These are phyloP conservation scores for Stichodactyla mertensii DNA, from an alignment of 64 coral and sea anemone species.

Conservation along the genomic window DNA sequence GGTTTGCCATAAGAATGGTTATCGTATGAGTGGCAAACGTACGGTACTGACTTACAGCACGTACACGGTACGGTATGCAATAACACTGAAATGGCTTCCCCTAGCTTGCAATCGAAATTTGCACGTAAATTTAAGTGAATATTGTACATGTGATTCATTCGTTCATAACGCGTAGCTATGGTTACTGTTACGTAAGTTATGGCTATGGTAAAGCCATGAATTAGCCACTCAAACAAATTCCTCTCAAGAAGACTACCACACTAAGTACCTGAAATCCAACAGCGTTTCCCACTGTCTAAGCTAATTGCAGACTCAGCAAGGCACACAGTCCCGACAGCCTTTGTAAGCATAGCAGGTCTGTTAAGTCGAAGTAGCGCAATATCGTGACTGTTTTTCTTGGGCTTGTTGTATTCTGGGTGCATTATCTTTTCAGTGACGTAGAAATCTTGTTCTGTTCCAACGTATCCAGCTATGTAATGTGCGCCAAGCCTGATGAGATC, in stretches of 20 bases:
- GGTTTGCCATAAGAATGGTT: no score
- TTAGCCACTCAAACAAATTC: no score
- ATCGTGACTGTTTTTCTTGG: background rate
- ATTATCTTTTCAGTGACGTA: background rate
- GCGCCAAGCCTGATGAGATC: background rate
- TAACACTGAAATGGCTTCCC: no score
- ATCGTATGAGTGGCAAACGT: no score
- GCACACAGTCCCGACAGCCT: background rate
- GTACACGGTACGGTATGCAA: no score
- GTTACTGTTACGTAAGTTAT: no score
- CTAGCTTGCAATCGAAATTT: no score
- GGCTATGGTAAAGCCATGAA: no score
- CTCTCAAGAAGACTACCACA: background rate
- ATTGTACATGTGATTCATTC: no score
- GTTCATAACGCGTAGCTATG: no score
- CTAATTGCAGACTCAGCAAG: background rate
- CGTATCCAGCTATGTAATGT: background rate
- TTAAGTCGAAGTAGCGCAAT: background rate
- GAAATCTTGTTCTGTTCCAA: conserved; percentile 4
- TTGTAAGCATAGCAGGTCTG: background rate
- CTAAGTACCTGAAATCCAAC: background rate
- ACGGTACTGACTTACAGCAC: no score
- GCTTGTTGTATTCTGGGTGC: conserved; percentile 4
- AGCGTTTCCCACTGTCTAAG: background rate
- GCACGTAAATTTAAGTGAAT: no score